Percentiles rank a stretch among this genome's conserved stretches.
These are phyloP conservation scores for Myxocyprinus asiaticus DNA, from an alignment of 2,113 vertebrate genomes.

Conservation along the genomic window DNA sequence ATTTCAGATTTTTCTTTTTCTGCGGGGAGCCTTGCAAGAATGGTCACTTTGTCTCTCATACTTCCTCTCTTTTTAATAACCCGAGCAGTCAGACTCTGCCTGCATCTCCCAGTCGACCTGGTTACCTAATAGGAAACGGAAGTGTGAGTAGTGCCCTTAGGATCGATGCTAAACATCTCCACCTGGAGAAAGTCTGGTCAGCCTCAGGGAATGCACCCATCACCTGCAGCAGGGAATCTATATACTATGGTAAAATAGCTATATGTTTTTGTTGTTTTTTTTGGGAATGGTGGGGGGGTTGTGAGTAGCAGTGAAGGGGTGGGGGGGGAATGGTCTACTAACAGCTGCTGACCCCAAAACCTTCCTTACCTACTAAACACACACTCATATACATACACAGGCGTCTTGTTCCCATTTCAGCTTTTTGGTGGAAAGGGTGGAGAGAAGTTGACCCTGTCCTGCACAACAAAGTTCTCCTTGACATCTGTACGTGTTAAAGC, in stretches of 20 bases:
- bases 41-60: neutral
- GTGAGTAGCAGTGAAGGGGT: slow-evolving; percentile 4
- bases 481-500: slow-evolving; percentile 75
- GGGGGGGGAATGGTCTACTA: slow-evolving; percentile 76
- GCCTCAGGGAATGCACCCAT: slow-evolving; percentile 79
- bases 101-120: slow-evolving; percentile 81
- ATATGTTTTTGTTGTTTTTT: neutral
- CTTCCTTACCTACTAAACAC: slow-evolving; percentile 67
- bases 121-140: slow-evolving; percentile 81
- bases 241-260: slow-evolving; percentile 35
- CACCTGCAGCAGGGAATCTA: slow-evolving; percentile 33
- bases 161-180: slow-evolving; percentile 84
- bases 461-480: slow-evolving; percentile 78
- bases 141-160: slow-evolving; percentile 81
- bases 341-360: slow-evolving; percentile 84
- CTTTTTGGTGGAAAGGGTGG: slow-evolving; percentile 75
- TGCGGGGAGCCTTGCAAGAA: neutral
- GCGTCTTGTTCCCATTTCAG: slow-evolving; percentile 83
- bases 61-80: slow-evolving; percentile 6
- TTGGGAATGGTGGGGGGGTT: neutral
- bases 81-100: slow-evolving; percentile 78
- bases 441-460: slow-evolving; percentile 75
- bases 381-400: neutral
- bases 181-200: slow-evolving; percentile 90
- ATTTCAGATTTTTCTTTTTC: neutral